A percentile compares a stretch with the other conserved stretches of the same genome.
phyloP scores from a whole-genome alignment of 2,113 vertebrate genomes.

The Onychorhynchus coronatus region DNA sequence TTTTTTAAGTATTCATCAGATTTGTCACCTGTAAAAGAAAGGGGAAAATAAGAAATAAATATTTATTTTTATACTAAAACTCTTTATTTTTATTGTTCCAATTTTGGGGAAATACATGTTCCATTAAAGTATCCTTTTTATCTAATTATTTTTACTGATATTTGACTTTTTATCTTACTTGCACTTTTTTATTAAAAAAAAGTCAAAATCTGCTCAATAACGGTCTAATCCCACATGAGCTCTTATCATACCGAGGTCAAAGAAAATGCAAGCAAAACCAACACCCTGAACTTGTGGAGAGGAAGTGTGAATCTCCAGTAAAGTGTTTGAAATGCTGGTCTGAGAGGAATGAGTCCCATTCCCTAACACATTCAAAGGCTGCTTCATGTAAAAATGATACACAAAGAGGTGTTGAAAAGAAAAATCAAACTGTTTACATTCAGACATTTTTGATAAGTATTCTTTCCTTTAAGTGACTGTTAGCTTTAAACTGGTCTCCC shows the following conservation, averaged over 20 bases:
- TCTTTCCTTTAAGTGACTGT: neutral
- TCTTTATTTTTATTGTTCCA: neutral
- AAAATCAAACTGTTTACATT: neutral
- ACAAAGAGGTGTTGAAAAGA: neutral
- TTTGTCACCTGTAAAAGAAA: neutral
- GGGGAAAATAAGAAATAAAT: neutral
- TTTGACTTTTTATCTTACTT: neutral
- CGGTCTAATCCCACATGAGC: neutral
- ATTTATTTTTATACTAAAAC: fast-evolving
- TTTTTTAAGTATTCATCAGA: neutral
- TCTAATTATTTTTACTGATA: neutral
- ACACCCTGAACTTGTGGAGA: neutral
- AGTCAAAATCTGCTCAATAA: neutral
- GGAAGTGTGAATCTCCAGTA: neutral
- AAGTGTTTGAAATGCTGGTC: neutral
- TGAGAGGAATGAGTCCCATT: neutral
- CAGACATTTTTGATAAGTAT: neutral
- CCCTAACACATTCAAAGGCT: neutral
- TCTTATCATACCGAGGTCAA: neutral
- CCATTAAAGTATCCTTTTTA: neutral
- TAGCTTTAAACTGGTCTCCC: neutral
- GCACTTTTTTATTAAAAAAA: fast-evolving
- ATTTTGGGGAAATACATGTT: neutral
- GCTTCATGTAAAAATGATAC: neutral
- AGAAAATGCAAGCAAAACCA: neutral